Evolutionary conservation across 2,888 invertebrate genomes (phyloP).

Genomic region (Meandrusa payeni): DNA sequence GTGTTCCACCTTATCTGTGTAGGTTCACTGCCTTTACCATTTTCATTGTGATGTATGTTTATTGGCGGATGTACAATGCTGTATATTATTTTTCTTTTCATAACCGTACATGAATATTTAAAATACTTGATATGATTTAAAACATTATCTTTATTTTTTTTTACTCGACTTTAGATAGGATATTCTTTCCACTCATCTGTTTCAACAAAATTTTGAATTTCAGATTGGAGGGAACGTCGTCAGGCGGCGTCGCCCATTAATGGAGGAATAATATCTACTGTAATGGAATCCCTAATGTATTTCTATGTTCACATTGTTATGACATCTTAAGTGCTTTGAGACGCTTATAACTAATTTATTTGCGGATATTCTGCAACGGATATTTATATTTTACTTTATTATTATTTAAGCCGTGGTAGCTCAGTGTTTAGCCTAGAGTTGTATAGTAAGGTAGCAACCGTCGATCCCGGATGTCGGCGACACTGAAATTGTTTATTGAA

Average conservation of each 20-base stretch:
- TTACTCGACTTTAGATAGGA: slow-evolving; percentile 42
- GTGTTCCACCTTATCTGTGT: slow-evolving; percentile 30
- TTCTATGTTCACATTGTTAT: slow-evolving; percentile 46
- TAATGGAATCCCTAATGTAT: slow-evolving; percentile 56
- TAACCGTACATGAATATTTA: not conserved
- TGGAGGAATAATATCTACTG: slow-evolving; percentile 54
- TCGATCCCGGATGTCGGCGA: too few species aligned
- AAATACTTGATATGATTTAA: slow-evolving; percentile 19
- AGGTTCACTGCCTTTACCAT: slow-evolving; percentile 31
- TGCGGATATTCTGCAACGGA: slow-evolving; percentile 11
- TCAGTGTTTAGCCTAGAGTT: too few species aligned
- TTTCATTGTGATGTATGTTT: slow-evolving; percentile 24
- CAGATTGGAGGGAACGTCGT: slow-evolving; percentile 43
- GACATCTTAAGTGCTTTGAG: slow-evolving; percentile 40
- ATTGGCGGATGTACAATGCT: slow-evolving; percentile 1
- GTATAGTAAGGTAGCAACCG: too few species aligned
- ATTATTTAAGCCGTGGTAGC: too few species aligned
- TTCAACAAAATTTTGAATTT: slow-evolving; percentile 59
- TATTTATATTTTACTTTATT: slow-evolving; percentile 6
- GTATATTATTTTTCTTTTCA: slow-evolving; percentile 6
- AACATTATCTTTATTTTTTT: slow-evolving; percentile 35
- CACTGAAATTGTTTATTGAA: too few species aligned
- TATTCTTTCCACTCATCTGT: slow-evolving; percentile 59
- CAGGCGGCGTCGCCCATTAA: slow-evolving; percentile 44
- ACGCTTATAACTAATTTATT: slow-evolving; percentile 29